Conservation (phyloP, 2,888 invertebrate genomes). For the Atethmia centrago region DNA sequence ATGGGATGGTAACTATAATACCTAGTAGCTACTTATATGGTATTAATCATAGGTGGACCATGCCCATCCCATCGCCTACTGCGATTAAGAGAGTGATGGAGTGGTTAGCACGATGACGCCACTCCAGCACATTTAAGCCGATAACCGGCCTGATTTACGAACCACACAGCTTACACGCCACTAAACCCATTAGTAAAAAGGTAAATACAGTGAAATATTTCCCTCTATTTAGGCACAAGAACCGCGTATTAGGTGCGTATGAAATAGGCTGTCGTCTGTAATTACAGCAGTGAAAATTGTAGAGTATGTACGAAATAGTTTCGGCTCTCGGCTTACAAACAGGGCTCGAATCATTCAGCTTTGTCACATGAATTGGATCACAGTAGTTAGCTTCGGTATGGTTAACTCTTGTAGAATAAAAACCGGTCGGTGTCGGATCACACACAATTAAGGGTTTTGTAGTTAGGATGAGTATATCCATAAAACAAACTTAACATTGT, state of each 20-base stretch:
- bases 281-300: slow-evolving; percentile 43
- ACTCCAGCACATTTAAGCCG: slow-evolving; percentile 52
- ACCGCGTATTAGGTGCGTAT: slow-evolving; percentile 18
- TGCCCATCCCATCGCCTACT: slow-evolving; percentile 45
- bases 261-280: slow-evolving; percentile 28
- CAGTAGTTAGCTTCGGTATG: slow-evolving; percentile 19
- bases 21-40: neutral
- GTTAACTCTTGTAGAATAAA: neutral
- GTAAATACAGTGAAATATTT: slow-evolving; percentile 30
- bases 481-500: too few species aligned
- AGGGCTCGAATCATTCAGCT: slow-evolving; percentile 26
- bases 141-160: slow-evolving; percentile 56
- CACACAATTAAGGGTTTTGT: too few species aligned
- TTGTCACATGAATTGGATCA: slow-evolving; percentile 23
- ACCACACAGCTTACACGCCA: slow-evolving; percentile 37
- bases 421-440: too few species aligned
- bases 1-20: slow-evolving; percentile 8
- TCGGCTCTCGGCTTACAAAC: slow-evolving; percentile 34
- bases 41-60: slow-evolving; percentile 24
- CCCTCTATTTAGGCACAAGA: slow-evolving; percentile 17
- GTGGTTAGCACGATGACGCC: slow-evolving; percentile 39
- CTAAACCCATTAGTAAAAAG: slow-evolving; percentile 32
- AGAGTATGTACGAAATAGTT: slow-evolving; percentile 37
- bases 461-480: too few species aligned
- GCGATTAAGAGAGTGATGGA: slow-evolving; percentile 50